Percentiles rank a stretch among this genome's conserved stretches.
These are phyloP conservation scores for Lysiphlebus fabarum DNA, from an alignment of 1,140 invertebrate genomes.

Conservation along the genomic window DNA sequence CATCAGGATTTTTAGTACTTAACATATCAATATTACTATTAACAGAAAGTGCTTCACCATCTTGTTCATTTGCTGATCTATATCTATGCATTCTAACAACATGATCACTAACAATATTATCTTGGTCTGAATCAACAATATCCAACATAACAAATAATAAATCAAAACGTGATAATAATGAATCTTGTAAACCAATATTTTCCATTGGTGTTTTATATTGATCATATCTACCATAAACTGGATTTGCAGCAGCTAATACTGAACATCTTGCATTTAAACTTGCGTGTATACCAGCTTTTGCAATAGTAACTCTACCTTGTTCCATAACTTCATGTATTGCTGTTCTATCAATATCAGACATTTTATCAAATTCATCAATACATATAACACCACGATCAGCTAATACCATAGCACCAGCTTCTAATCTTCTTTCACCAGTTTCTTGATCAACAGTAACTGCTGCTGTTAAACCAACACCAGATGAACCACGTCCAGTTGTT, in stretches of 20 bases:
- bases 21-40: conserved; percentile 75
- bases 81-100: conserved; percentile 97
- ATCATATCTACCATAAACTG: conserved; percentile 98
- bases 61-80: conserved; percentile 84
- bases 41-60: conserved; percentile 89
- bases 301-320: conserved; percentile 92
- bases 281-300: conserved; percentile 98
- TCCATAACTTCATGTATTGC: conserved; percentile 99
- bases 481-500: conserved; percentile 93
- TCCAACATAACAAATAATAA: conserved; percentile 97
- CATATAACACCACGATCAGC: conserved; percentile 97
- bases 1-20: conserved; percentile 74
- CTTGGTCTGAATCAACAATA: conserved; percentile 83
- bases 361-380: conserved; percentile 99
- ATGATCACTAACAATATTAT: conserved; percentile 92
- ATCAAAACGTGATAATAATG: conserved; percentile 97
- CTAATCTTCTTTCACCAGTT: conserved; percentile 84
- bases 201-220: conserved; percentile 99
- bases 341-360: conserved; percentile 99
- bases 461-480: conserved; percentile 97
- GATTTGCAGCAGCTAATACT: conserved; percentile 97
- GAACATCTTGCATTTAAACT: conserved; percentile 96
- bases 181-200: conserved; percentile 98
- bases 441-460: conserved; percentile 96
- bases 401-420: conserved; percentile 99